These are phyloP conservation scores for Ptychochromis oligacanthus DNA, from an alignment of 2,113 vertebrate genomes.

Conservation along the genomic window DNA sequence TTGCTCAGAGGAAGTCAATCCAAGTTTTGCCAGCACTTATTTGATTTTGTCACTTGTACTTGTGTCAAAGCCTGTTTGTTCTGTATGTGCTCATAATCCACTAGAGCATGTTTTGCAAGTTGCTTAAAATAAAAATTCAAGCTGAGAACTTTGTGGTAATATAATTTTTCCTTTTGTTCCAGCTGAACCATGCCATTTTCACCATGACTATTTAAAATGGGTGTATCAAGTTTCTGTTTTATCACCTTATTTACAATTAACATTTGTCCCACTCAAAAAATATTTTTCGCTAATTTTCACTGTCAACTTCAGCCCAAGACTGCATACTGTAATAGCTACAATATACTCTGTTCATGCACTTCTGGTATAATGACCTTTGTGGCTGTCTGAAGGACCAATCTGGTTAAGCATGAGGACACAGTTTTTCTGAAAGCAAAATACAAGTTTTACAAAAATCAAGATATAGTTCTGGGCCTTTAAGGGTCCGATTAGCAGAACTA, in stretches of 20 bases:
- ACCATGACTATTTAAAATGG: background rate
- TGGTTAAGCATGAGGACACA: background rate
- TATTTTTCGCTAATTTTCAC: no score
- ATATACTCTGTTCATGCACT: background rate
- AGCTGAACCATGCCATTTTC: background rate
- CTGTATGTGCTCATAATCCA: slow-evolving; percentile 3
- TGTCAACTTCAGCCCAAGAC: no score
- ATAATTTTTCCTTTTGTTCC: background rate
- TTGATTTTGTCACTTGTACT: background rate
- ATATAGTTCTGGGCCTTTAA: no score
- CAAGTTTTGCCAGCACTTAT: background rate
- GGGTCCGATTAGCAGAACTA: no score
- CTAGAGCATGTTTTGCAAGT: slow-evolving; percentile 39
- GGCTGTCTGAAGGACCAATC: background rate
- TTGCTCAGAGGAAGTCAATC: background rate
- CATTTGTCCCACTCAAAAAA: background rate
- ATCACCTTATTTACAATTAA: background rate
- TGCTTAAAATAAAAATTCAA: slow-evolving; percentile 54
- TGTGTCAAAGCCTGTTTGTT: background rate
- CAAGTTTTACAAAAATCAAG: no score
- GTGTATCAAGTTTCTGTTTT: background rate
- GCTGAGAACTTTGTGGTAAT: background rate
- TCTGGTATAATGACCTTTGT: slow-evolving; percentile 12
- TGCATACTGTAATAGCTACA: background rate
- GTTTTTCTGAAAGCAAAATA: background rate